A percentile compares a stretch with the other conserved stretches of the same genome.
Conservation (phyloP, 2,113 vertebrate genomes). For the Carlito syrichta region DNA sequence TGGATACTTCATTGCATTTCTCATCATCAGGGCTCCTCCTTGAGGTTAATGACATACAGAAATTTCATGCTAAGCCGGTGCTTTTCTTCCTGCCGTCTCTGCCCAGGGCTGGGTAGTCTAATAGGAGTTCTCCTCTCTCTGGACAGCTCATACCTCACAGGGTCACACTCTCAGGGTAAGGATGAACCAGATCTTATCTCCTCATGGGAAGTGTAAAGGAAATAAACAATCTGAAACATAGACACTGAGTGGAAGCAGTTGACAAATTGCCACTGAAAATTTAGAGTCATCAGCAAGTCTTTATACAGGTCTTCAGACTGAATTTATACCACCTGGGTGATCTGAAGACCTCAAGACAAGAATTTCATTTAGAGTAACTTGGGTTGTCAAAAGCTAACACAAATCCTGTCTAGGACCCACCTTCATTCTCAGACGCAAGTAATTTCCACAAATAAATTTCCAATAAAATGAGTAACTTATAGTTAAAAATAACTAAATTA, state of each 20-base stretch:
- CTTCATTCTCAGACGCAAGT: neutral
- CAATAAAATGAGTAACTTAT: neutral
- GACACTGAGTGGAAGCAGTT: neutral
- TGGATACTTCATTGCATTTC: neutral
- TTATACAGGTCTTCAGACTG: neutral
- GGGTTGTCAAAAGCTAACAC: neutral
- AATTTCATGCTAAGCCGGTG: neutral
- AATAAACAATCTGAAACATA: neutral
- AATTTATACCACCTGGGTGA: neutral
- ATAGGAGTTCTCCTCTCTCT: neutral
- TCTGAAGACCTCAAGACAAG: neutral
- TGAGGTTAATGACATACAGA: neutral
- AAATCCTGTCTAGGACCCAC: neutral
- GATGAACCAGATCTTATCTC: neutral
- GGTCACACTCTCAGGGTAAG: neutral
- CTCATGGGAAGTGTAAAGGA: neutral
- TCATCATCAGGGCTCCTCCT: neutral
- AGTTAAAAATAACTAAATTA: neutral
- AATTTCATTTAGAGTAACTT: neutral
- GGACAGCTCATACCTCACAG: neutral
- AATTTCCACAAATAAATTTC: neutral
- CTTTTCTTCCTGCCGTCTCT: neutral
- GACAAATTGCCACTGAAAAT: neutral
- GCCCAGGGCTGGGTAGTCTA: neutral
- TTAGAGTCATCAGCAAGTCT: neutral